Evolutionary conservation across 1,140 invertebrate species (phyloP), one percentile per base, ranked within the genome.

Genomic region (Odontomachus brunneus): DNA sequence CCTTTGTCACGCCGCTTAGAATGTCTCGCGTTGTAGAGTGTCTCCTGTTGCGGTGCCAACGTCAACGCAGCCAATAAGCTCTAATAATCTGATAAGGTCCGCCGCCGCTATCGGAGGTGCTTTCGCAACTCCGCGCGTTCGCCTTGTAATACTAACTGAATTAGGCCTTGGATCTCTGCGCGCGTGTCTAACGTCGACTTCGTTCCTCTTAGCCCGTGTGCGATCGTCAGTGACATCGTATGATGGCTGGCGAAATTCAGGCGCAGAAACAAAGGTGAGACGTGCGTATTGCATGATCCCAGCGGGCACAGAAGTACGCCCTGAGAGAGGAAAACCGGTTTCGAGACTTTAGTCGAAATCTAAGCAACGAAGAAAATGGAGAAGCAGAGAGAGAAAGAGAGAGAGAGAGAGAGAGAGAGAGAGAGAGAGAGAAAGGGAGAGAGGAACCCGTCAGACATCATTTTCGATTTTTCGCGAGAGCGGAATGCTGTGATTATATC

Each of bases 61-160:
- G 29, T 82, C 59, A 48, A 38, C 44, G 19, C 57, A n/a, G 60
- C 49, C 84, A 78, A 62, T 62, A 57, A 19, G 33, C 49, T 51
- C 51, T 85, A 81, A 72, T 85, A 80, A 88, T 88, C 84, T 88
- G 87, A 88, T 88, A 85, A 88, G 51, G 29, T 44, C 67, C 67
- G 24, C 22, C 59, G 51, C 71, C 38, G 71, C 65, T 86, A 84
- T 82, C 62, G 22, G 53, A 59, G 49, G n/a, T 66, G 22, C 24
- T 88, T 89, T 89, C 87, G 84, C 67, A 89, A 89, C 55, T 74
- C 63, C 55, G 53, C n/a, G 19, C 74, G 62, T 53, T 88, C 67
- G 78, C 67, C 86, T 88, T 83, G 86, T 88, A 88, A 88, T 85
- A 83, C 80, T 88, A 88, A 88, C 86, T n/a, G 78, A 88, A 80